These are phyloP conservation scores for Coregonus ussuriensis DNA, from an alignment of 2,797 vertebrate species.

Conservation along the genomic window DNA sequence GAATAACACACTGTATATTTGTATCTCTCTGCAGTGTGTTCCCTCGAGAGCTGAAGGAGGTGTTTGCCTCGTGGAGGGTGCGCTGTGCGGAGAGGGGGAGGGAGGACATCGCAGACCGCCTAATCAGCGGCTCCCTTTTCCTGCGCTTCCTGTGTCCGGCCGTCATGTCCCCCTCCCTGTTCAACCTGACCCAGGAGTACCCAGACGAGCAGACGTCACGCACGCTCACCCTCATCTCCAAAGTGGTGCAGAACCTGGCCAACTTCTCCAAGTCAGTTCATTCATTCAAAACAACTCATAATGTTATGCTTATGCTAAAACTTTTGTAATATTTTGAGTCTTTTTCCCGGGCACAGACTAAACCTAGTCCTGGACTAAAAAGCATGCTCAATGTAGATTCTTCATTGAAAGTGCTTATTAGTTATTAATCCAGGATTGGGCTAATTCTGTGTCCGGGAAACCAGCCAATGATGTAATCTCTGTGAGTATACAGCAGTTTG, in stretches of 20 bases:
- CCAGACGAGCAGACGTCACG: slow-evolving; percentile 95
- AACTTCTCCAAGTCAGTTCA: slow-evolving; percentile 95
- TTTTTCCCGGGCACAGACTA: background rate
- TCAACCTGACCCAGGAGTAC: slow-evolving; percentile 96
- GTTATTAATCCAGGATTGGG: background rate
- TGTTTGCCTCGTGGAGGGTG: slow-evolving; percentile 92
- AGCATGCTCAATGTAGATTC: background rate
- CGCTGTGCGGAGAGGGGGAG: slow-evolving; percentile 93
- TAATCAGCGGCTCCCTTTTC: slow-evolving; percentile 97
- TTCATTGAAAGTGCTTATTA: background rate
- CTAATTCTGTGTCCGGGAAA: background rate
- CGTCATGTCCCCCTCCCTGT: slow-evolving; percentile 96
- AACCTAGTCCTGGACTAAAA: background rate
- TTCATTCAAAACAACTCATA: background rate
- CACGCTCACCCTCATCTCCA: slow-evolving; percentile 95
- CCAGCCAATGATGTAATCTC: background rate
- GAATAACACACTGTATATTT: background rate
- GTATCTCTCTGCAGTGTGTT: slow-evolving; percentile 71
- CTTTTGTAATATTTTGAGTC: background rate
- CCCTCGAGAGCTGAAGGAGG: slow-evolving; percentile 83
- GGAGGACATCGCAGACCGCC: slow-evolving; percentile 93
- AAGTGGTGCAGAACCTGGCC: slow-evolving; percentile 97
- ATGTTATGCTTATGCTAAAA: background rate
- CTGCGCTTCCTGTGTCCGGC: slow-evolving; percentile 96
- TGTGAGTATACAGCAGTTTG: background rate